A percentile compares a stretch with the other conserved stretches of the same genome.
Conservation (phyloP, 2,113 vertebrate species). For the Antechinus stuartii region DNA sequence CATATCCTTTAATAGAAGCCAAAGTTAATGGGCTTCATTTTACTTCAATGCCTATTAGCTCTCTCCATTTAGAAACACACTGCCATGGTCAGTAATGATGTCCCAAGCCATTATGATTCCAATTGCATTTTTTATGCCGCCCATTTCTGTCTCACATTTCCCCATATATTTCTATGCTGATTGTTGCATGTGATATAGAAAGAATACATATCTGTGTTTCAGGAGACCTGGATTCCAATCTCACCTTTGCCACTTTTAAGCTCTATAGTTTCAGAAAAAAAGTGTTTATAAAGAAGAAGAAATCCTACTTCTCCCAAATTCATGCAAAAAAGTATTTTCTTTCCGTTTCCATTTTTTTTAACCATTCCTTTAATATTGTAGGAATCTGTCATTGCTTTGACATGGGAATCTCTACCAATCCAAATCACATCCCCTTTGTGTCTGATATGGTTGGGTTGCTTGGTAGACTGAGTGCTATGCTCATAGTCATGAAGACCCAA, state of each 20-base stretch:
- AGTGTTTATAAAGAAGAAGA: background rate
- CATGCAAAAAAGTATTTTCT: background rate
- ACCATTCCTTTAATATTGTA: background rate
- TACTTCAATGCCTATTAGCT: background rate
- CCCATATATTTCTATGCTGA: background rate
- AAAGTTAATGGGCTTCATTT: background rate
- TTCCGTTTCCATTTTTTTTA: background rate
- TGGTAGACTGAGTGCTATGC: background rate
- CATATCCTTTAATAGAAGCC: background rate
- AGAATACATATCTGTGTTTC: background rate
- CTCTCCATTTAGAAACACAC: background rate
- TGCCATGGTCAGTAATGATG: background rate
- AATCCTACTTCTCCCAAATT: background rate
- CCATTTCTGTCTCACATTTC: background rate
- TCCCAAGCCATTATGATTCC: background rate
- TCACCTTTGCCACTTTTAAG: background rate
- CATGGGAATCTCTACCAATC: background rate
- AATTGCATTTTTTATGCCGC: background rate
- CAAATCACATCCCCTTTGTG: background rate
- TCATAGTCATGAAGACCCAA: background rate
- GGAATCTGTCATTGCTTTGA: background rate
- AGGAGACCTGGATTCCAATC: background rate
- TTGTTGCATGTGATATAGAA: background rate
- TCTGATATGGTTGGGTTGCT: background rate
- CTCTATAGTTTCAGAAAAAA: background rate